Evolutionary conservation across 1,140 invertebrate species (phyloP).

Genomic region (Drosophila sproati): DNA sequence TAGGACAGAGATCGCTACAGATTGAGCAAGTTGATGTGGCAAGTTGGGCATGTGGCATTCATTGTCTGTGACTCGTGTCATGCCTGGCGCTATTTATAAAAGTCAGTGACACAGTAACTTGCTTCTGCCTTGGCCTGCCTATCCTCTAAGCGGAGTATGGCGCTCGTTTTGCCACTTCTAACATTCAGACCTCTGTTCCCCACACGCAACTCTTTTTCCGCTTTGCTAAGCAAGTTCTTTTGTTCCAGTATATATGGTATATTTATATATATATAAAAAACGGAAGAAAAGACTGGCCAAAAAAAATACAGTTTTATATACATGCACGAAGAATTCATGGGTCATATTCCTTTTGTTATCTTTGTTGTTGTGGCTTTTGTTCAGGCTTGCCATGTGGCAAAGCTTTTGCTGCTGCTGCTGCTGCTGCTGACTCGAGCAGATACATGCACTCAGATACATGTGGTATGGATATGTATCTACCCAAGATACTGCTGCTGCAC

Average conservation of each 20-base stretch:
- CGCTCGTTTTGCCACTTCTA: slow-evolving; percentile 73
- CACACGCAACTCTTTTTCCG: slow-evolving; percentile 74
- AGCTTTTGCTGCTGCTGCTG: neutral
- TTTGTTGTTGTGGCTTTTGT: slow-evolving; percentile 71
- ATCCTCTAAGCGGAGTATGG: slow-evolving; percentile 17
- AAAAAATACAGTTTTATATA: slow-evolving; percentile 57
- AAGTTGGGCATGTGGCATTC: slow-evolving; percentile 41
- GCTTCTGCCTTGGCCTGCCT: slow-evolving; percentile 51
- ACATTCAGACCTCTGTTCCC: slow-evolving; percentile 23
- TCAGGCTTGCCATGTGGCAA: slow-evolving; percentile 30
- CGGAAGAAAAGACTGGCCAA: slow-evolving; percentile 1
- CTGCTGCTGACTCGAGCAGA: slow-evolving; percentile 62
- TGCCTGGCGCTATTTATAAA: slow-evolving; percentile 81
- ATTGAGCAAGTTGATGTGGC: slow-evolving; percentile 18
- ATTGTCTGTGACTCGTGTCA: slow-evolving; percentile 65
- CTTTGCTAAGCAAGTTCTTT: slow-evolving; percentile 80
- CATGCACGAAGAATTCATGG: slow-evolving; percentile 63
- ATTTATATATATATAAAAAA: slow-evolving; percentile 2
- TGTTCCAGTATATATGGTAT: slow-evolving; percentile 56
- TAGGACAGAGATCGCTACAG: neutral
- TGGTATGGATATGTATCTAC: slow-evolving; percentile 63
- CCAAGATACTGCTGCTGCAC: slow-evolving; percentile 44
- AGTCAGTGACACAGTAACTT: slow-evolving; percentile 80
- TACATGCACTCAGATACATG: slow-evolving; percentile 62
- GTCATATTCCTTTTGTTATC: slow-evolving; percentile 67